These are phyloP conservation scores for Melanotaenia trifasciata DNA, from an alignment of 2,797 vertebrate species.

Conservation along the genomic window DNA sequence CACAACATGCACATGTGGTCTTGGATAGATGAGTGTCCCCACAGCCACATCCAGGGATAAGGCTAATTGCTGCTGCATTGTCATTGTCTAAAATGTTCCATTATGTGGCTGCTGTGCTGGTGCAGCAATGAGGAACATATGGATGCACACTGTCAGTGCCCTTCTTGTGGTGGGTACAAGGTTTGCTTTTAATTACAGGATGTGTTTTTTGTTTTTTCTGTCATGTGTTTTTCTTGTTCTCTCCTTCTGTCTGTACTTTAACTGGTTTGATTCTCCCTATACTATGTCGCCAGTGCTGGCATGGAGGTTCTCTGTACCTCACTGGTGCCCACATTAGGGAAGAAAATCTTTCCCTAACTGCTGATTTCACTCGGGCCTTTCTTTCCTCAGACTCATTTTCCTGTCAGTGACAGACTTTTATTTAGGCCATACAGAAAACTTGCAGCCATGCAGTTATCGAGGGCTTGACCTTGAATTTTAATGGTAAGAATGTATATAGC, in stretches of 20 bases:
- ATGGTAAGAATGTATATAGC: constrained; percentile 16
- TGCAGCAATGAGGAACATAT: constrained; percentile 70
- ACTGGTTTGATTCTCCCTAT: constrained; percentile 58
- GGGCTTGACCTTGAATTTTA: constrained; percentile 29
- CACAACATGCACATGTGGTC: constrained; percentile 67
- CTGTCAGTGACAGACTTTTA: constrained; percentile 42
- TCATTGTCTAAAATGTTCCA: constrained; percentile 76
- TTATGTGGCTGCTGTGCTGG: constrained; percentile 71
- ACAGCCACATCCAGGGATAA: constrained; percentile 67
- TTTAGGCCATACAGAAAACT: constrained; percentile 32
- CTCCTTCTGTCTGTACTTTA: constrained; percentile 55
- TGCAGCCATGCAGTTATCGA: constrained; percentile 33
- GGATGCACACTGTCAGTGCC: constrained; percentile 57
- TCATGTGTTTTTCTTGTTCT: constrained; percentile 56
- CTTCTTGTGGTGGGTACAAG: constrained; percentile 76
- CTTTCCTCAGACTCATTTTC: constrained; percentile 45
- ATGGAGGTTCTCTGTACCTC: constrained; percentile 54
- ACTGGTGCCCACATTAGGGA: constrained; percentile 60
- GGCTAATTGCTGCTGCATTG: constrained; percentile 72
- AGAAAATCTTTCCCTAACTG: constrained; percentile 35
- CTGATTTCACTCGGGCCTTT: constrained; percentile 60
- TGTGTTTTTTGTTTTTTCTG: constrained; percentile 70
- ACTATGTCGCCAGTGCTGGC: constrained; percentile 42
- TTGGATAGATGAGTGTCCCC: constrained; percentile 59
- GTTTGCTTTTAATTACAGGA: constrained; percentile 80